These are phyloP conservation scores for Trinectes maculatus DNA, from an alignment of 2,113 vertebrate genomes.

Conservation along the genomic window DNA sequence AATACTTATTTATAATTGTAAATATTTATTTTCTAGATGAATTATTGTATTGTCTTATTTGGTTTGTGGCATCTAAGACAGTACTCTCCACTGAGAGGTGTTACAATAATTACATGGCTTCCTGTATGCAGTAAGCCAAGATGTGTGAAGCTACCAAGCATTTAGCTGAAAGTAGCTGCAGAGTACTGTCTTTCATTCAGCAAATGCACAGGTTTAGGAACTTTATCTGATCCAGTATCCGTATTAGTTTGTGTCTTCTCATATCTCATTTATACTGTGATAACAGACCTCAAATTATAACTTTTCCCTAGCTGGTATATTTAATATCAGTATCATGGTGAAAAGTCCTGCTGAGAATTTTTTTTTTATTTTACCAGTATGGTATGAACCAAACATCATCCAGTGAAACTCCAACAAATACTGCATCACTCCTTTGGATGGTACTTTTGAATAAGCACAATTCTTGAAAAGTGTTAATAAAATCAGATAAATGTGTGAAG, in stretches of 20 bases:
- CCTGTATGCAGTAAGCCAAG: conserved; percentile 20
- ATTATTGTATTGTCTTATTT: conserved; percentile 54
- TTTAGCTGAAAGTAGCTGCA: background rate
- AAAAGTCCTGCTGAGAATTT: conserved; percentile 10
- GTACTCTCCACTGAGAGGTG: background rate
- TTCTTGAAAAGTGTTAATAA: conserved; percentile 59
- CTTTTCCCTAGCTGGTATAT: conserved; percentile 23
- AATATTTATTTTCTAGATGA: conserved; percentile 67
- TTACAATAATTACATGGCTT: conserved; percentile 11
- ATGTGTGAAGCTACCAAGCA: conserved; percentile 11
- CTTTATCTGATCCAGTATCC: conserved; percentile 43
- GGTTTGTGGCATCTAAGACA: conserved; percentile 8
- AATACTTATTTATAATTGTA: conserved; percentile 77
- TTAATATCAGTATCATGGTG: conserved; percentile 26
- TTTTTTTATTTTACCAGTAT: conserved; percentile 36
- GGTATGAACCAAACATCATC: conserved; percentile 11
- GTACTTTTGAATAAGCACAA: conserved; percentile 35
- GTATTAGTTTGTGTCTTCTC: conserved; percentile 56
- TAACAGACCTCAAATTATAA: conserved; percentile 36
- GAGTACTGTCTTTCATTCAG: conserved; percentile 27
- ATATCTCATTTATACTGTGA: conserved; percentile 23
- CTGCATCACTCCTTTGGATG: conserved; percentile 24
- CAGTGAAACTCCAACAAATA: conserved; percentile 20
- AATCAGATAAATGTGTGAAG: conserved; percentile 30
- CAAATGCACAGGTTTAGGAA: background rate